Evolutionary conservation across 2,113 vertebrate genomes (phyloP).

Genomic region (Alosa alosa): DNA sequence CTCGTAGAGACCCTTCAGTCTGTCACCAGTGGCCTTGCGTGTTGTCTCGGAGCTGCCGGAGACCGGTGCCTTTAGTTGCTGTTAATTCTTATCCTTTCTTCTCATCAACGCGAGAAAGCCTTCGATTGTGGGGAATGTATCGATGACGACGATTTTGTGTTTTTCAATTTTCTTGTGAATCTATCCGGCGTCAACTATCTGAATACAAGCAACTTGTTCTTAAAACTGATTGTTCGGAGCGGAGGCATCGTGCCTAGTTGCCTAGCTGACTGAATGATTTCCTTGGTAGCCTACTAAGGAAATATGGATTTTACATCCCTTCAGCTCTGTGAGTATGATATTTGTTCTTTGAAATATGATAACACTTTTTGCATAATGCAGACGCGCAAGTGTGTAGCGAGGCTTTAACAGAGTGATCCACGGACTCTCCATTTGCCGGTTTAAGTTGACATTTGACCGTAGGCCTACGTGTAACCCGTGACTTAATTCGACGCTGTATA

Average conservation of each 20-base stretch:
- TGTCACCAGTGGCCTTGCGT: background rate
- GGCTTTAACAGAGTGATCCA: background rate
- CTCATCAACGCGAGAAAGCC: background rate
- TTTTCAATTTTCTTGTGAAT: background rate
- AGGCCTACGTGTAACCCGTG: background rate
- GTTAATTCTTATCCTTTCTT: background rate
- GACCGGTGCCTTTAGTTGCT: background rate
- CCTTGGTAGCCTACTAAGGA: background rate
- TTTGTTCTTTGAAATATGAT: background rate
- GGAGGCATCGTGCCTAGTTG: background rate
- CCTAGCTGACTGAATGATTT: background rate
- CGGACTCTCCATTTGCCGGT: background rate
- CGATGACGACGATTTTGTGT: background rate
- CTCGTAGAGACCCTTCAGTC: conserved; percentile 5
- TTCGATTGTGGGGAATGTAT: background rate
- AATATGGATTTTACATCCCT: background rate
- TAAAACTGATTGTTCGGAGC: background rate
- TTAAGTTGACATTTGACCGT: background rate
- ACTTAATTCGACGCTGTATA: background rate
- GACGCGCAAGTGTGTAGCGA: background rate
- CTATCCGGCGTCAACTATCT: background rate
- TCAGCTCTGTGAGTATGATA: background rate
- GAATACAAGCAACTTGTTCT: background rate
- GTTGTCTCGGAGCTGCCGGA: background rate
- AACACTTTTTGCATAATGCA: background rate